Base-by-base conservation (phyloP, 1,140 invertebrate species). In the Drosophila gunungcola region DNA sequence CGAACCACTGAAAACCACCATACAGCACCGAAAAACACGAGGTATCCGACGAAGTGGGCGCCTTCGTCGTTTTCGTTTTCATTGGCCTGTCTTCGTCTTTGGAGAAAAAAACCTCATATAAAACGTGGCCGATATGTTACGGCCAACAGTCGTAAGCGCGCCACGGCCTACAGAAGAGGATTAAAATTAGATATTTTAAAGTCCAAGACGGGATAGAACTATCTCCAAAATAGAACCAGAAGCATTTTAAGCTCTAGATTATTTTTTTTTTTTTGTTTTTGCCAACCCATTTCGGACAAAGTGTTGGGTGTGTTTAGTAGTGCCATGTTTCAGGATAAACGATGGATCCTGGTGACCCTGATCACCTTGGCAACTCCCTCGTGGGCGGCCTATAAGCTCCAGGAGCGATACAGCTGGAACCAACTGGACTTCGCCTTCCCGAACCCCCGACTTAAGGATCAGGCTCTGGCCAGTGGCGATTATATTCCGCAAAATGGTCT, bases 391-490 rank as follows among this genome's bases (percentile, higher is more conserved):
- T 93, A 93, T 34, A 95, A 94, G 73, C 92, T 96, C 2, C 94
- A 95, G 61, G 96, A 96, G 80, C 93, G 94, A 52, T 97, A 94
- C 62, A 94, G 94, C 21, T 97, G 96, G 96, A 95, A 94, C 43
- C 92, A 94, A n/a, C 69, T 97, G 80, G 96, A 97, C 89, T 97
- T 95, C 91, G 95, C 95, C 7, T 97, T 95, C 84, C 95, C 95
- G 1, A 94, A 94, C 53, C 91, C 94, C 16, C 84, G 92, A 7
- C 93, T 93, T 25, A 94, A 94, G 80, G 93, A 94, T 70, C 93
- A 95, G 45, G 96, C 96, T 0, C 92, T 96, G 7, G 86, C 93
- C 11, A 94, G 93, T 1, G 95, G 95, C 10, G 94, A 94, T 29
- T 95, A 94, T 41, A 93, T 96, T 2, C 96, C 95, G 0, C 94